Conservation (phyloP, 1,140 invertebrate genomes). For the Pantala flavescens region DNA sequence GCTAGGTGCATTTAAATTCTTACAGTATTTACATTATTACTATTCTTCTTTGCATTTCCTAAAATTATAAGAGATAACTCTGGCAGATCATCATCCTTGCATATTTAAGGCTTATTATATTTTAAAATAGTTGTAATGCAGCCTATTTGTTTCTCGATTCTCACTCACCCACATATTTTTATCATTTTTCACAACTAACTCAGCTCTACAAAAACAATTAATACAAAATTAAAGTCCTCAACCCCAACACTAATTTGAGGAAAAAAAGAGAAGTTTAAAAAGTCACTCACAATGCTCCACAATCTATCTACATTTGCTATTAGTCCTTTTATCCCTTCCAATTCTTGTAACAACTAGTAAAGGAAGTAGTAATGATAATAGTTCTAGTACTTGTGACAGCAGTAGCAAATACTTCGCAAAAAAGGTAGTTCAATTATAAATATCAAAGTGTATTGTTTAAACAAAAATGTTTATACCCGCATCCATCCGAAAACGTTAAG, state of each 20-base stretch:
- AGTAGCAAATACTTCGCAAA: conserved; percentile 6
- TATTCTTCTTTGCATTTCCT: too few relatives aligned
- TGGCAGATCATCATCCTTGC: too few relatives aligned
- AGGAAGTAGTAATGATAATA: conserved; percentile 2
- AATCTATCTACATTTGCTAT: conserved; percentile 8
- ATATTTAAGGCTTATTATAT: too few relatives aligned
- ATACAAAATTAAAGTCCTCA: conserved; percentile 10
- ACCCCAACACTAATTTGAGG: neutral
- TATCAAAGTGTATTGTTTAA: conserved; percentile 10
- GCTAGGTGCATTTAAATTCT: too few relatives aligned
- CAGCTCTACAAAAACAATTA: neutral
- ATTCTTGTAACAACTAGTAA: conserved; percentile 4
- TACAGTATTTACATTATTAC: too few relatives aligned
- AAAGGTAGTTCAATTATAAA: conserved; percentile 10
- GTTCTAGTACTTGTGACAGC: neutral
- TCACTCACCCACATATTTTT: conserved; percentile 9
- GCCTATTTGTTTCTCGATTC: neutral
- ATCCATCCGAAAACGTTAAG: neutral
- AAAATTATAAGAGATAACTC: too few relatives aligned
- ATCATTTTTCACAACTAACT: conserved; percentile 3
- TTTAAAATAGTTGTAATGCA: too few relatives aligned
- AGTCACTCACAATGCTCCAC: neutral
- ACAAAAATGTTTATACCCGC: neutral
- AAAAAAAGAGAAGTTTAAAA: conserved; percentile 9
- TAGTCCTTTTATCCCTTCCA: conserved; percentile 9